These are phyloP conservation scores for Odontomachus brunneus DNA, from an alignment of 1,140 invertebrate genomes.

Conservation along the genomic window DNA sequence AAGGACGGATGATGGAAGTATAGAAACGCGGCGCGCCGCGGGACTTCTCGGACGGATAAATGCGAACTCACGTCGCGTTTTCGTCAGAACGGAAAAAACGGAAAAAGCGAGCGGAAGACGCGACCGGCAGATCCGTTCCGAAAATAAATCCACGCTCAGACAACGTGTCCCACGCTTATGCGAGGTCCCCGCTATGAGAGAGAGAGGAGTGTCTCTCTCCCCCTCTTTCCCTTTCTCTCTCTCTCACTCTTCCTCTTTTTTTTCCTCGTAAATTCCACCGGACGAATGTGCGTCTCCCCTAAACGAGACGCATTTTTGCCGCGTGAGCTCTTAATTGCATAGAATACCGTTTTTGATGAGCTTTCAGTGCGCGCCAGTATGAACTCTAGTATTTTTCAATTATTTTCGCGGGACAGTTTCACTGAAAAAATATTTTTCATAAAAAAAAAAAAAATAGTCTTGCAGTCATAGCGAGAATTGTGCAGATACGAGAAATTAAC, in stretches of 20 bases:
- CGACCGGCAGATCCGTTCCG: constrained; percentile 49
- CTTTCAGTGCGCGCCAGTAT: background rate
- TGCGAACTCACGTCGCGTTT: constrained; percentile 41
- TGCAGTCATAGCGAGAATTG: too few species aligned
- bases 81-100: constrained; percentile 37
- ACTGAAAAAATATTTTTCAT: too few species aligned
- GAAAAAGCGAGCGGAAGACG: constrained; percentile 50
- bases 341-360: background rate
- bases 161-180: constrained; percentile 59
- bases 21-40: constrained; percentile 2
- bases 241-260: background rate
- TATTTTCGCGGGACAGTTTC: background rate
- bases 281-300: constrained; percentile 3
- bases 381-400: too few species aligned
- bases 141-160: constrained; percentile 73
- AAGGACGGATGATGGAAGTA: background rate
- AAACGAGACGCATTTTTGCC: constrained; percentile 6
- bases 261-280: background rate
- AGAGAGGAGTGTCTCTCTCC: background rate
- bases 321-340: constrained; percentile 10
- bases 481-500: too few species aligned
- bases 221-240: background rate
- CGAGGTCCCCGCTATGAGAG: constrained; percentile 1
- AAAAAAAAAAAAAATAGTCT: too few species aligned
- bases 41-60: constrained; percentile 22